These are phyloP conservation scores for Drosophila quadrilineata DNA, from an alignment of 1,140 invertebrate genomes.

Conservation along the genomic window DNA sequence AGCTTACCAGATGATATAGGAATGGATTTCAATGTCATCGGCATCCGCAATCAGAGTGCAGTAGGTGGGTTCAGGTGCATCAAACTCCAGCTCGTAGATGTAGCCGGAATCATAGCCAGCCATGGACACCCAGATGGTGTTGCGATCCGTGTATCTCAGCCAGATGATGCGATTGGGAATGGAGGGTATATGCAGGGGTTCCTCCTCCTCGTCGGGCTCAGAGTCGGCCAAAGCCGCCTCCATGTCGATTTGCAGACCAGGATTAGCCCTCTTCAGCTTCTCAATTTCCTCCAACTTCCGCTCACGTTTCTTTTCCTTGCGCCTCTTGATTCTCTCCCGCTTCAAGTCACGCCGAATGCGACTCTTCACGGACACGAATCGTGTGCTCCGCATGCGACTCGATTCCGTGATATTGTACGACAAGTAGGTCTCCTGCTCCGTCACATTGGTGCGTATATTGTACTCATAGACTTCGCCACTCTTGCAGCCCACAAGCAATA, in stretches of 20 bases:
- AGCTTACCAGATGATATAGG: constrained; percentile 83
- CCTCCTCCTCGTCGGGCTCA: constrained; percentile 83
- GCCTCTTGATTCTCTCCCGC: constrained; percentile 77
- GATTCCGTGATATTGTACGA: constrained; percentile 80
- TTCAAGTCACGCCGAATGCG: constrained; percentile 82
- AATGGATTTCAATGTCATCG: constrained; percentile 83
- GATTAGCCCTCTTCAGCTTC: constrained; percentile 83
- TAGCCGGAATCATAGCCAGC: constrained; percentile 89
- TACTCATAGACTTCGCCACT: constrained; percentile 83
- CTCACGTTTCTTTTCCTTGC: constrained; percentile 83
- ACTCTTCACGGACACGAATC: constrained; percentile 85
- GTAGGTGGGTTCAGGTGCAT: constrained; percentile 68
- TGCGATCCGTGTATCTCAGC: constrained; percentile 81
- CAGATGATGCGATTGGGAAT: constrained; percentile 83
- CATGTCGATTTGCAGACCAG: constrained; percentile 84
- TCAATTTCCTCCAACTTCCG: constrained; percentile 83
- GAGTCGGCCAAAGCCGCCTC: constrained; percentile 83
- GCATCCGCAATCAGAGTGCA: constrained; percentile 81
- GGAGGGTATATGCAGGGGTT: constrained; percentile 83
- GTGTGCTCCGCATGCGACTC: constrained; percentile 79
- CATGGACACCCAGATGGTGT: constrained; percentile 84
- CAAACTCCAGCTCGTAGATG: constrained; percentile 86
- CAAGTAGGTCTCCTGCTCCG: constrained; percentile 81
- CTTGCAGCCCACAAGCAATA: constrained; percentile 83
- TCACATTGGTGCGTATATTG: constrained; percentile 81